Evolutionary conservation across 2,113 vertebrate genomes (phyloP).

Genomic region (Haemorhous mexicanus): DNA sequence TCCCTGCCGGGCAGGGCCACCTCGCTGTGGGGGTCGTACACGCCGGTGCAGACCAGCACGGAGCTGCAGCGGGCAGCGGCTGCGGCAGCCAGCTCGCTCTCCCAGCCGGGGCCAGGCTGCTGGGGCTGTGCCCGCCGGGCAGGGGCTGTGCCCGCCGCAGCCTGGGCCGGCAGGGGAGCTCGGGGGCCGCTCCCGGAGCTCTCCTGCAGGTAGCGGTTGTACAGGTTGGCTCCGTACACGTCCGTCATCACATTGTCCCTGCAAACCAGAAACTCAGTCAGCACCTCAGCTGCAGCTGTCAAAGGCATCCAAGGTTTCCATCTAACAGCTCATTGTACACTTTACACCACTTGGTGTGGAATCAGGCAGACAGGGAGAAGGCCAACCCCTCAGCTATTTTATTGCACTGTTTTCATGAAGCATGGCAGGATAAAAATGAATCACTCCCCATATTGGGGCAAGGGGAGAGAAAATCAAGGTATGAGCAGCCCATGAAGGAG

Average conservation of each 20-base stretch:
- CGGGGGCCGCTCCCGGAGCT: slow-evolving; percentile 8
- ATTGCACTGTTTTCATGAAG: not conserved
- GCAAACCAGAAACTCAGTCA: not conserved
- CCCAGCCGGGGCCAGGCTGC: slow-evolving; percentile 66
- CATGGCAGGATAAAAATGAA: not conserved
- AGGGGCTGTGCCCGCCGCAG: slow-evolving; percentile 47
- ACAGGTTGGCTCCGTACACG: slow-evolving; percentile 89
- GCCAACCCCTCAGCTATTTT: not conserved
- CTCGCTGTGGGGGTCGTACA: slow-evolving; percentile 74
- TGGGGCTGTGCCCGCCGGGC: slow-evolving; percentile 32
- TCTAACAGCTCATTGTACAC: rapidly evolving
- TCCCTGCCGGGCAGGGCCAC: slow-evolving; percentile 29
- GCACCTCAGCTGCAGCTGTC: not conserved
- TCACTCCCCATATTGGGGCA: not conserved
- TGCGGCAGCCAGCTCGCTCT: slow-evolving; percentile 68
- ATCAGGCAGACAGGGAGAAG: not conserved
- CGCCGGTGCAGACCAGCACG: slow-evolving; percentile 87
- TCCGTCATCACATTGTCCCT: slow-evolving; percentile 91
- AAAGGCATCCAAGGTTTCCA: rapidly evolving
- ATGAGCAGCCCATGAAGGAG: not conserved
- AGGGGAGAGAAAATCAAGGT: not conserved
- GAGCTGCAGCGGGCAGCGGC: slow-evolving; percentile 79
- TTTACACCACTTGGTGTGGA: not conserved
- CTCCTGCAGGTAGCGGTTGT: slow-evolving; percentile 82
- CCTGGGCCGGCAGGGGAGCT: slow-evolving; percentile 43